Evolutionary conservation across 2,797 vertebrate genomes (phyloP).

Genomic region (Silurus lanzhouensis): DNA sequence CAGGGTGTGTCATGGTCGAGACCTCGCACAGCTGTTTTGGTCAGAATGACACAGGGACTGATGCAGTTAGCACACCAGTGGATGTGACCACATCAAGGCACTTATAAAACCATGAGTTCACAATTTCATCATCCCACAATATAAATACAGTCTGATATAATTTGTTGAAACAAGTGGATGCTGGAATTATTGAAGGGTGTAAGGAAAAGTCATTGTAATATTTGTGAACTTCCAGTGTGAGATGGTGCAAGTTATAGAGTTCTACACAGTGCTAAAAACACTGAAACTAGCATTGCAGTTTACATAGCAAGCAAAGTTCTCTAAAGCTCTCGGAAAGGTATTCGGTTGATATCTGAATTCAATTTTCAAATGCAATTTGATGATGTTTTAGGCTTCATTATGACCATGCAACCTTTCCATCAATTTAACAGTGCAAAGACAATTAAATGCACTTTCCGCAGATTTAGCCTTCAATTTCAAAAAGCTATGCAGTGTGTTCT

Average conservation of each 20-base stretch:
- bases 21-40: slow-evolving; percentile 76
- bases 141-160: slow-evolving; percentile 46
- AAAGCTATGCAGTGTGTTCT: neutral
- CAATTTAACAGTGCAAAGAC: neutral
- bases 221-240: neutral
- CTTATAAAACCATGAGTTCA: slow-evolving; percentile 56
- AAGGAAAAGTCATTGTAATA: slow-evolving; percentile 3
- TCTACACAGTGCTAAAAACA: neutral
- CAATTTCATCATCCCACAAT: slow-evolving; percentile 50
- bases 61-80: slow-evolving; percentile 60
- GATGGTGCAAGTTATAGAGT: neutral
- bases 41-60: slow-evolving; percentile 57
- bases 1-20: slow-evolving; percentile 72
- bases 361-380: neutral
- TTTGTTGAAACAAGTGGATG: neutral
- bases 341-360: neutral
- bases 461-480: neutral
- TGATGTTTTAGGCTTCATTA: neutral
- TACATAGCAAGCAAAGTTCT: neutral
- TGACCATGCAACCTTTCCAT: neutral
- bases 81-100: slow-evolving; percentile 71
- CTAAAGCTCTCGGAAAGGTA: neutral
- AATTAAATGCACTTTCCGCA: neutral
- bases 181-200: slow-evolving; percentile 1
- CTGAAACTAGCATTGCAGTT: too few relatives aligned